Percentiles rank a stretch among this genome's conserved stretches.
These are phyloP conservation scores for Lasiommata megera DNA, from an alignment of 2,888 invertebrate genomes.

Conservation along the genomic window DNA sequence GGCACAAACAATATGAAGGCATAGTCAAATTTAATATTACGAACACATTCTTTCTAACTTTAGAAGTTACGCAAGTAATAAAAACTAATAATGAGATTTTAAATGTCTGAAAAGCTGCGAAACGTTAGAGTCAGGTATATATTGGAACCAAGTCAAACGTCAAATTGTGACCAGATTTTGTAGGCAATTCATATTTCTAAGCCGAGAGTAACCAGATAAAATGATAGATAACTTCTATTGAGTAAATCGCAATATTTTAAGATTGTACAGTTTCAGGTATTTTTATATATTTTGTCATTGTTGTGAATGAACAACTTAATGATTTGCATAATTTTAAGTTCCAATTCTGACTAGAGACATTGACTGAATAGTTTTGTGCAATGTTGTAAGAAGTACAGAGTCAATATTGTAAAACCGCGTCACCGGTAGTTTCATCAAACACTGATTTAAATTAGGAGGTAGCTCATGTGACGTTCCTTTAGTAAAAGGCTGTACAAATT, in stretches of 20 bases:
- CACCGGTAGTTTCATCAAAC: conserved; percentile 62
- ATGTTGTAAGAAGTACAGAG: conserved; percentile 41
- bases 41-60: conserved; percentile 72
- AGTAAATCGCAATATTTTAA: too few species aligned
- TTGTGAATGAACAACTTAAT: conserved; percentile 38
- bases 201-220: background rate
- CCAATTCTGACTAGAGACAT: conserved; percentile 77
- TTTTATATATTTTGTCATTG: background rate
- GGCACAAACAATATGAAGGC: conserved; percentile 68
- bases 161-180: background rate
- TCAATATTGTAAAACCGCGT: conserved; percentile 54
- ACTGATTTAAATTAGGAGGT: conserved; percentile 78
- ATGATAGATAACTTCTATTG: too few species aligned
- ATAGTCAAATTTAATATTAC: conserved; percentile 62
- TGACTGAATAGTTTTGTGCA: conserved; percentile 46
- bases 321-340: conserved; percentile 55
- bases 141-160: conserved; percentile 30
- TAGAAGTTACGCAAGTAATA: conserved; percentile 63
- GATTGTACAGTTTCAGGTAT: conserved; percentile 2
- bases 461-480: conserved; percentile 65
- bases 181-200: background rate
- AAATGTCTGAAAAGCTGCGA: conserved; percentile 77
- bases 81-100: conserved; percentile 77
- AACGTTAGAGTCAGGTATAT: conserved; percentile 58
- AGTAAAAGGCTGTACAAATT: conserved; percentile 47